Evolutionary conservation across 2,888 invertebrate genomes (phyloP).

Genomic region (Ernsta delagoae): DNA sequence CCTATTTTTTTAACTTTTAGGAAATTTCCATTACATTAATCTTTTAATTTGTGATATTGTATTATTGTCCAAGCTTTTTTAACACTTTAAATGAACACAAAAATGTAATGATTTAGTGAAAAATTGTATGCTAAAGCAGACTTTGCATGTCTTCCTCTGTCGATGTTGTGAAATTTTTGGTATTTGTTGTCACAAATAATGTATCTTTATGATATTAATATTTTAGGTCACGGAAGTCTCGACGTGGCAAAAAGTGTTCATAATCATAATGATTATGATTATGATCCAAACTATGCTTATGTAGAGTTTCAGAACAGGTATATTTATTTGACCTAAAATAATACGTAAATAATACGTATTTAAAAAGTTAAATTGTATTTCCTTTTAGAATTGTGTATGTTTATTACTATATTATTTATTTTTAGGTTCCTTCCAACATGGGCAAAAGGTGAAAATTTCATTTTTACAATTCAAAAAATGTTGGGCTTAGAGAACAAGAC

Average conservation of each 20-base stretch:
- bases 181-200: background rate
- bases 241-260: conserved; percentile 52
- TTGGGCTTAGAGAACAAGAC: conserved; percentile 87
- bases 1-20: conserved; percentile 1
- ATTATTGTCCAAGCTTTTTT: background rate
- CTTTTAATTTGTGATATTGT: background rate
- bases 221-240: conserved; percentile 25
- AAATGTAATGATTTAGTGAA: background rate
- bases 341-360: background rate
- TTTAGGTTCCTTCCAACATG: conserved; percentile 82
- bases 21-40: background rate
- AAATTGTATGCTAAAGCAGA: conserved; percentile 7
- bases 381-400: background rate
- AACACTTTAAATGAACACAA: background rate
- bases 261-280: conserved; percentile 85
- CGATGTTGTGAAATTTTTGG: conserved; percentile 17
- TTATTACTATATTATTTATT: conserved; percentile 25
- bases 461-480: conserved; percentile 88
- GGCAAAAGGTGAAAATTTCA: conserved; percentile 90
- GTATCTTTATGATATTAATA: background rate
- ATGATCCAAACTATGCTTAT: conserved; percentile 92
- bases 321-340: background rate
- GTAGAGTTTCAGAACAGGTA: conserved; percentile 90
- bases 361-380: too few relatives aligned
- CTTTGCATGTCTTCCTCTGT: conserved; percentile 27